These are phyloP conservation scores for Rhingia campestris DNA, from an alignment of 2,888 invertebrate genomes.

Conservation along the genomic window DNA sequence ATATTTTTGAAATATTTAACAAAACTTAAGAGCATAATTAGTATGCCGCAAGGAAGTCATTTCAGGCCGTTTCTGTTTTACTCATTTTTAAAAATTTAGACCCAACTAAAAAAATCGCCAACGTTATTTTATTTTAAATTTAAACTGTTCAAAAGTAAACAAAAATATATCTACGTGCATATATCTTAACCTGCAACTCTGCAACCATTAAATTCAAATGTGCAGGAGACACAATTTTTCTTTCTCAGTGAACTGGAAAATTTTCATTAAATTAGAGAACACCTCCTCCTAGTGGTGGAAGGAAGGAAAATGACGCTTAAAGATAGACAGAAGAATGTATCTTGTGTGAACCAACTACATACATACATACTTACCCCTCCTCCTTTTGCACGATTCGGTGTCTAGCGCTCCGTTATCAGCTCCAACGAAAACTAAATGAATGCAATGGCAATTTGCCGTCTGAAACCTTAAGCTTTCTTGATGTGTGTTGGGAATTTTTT, in stretches of 20 bases:
- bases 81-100: no score
- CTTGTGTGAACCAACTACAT: conserved; percentile 19
- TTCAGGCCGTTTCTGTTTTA: no score
- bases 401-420: conserved; percentile 18
- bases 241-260: conserved; percentile 81
- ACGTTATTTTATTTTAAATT: no score
- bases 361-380: neutral
- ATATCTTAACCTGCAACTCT: conserved; percentile 8
- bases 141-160: no score
- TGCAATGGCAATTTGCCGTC: conserved; percentile 68
- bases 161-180: no score
- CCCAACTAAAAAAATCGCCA: no score
- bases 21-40: no score
- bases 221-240: conserved; percentile 55
- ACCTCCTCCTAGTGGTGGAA: conserved; percentile 41
- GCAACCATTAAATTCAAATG: conserved; percentile 65
- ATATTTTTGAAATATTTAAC: no score
- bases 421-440: conserved; percentile 54
- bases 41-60: no score
- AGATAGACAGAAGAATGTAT: conserved; percentile 18
- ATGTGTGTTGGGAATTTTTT: conserved; percentile 45
- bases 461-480: conserved; percentile 67
- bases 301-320: neutral
- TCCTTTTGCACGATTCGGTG: conserved; percentile 23
- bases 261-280: conserved; percentile 82